These are phyloP conservation scores for Chaenocephalus aceratus DNA, from an alignment of 2,113 vertebrate genomes.

Conservation along the genomic window DNA sequence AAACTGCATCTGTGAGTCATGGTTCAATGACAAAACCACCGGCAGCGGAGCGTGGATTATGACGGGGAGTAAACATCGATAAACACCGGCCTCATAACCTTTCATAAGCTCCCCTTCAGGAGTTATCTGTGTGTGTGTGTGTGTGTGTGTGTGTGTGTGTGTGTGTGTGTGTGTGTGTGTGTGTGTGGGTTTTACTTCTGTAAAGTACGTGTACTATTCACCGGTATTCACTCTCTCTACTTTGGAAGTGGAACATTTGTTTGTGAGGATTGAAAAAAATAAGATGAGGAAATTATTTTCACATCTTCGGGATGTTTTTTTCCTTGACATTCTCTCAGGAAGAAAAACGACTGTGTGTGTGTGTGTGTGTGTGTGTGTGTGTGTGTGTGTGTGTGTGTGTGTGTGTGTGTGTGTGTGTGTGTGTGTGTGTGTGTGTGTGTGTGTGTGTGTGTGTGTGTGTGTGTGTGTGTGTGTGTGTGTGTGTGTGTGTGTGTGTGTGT, in stretches of 20 bases:
- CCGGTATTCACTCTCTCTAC: too few species aligned
- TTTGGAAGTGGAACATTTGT: too few species aligned
- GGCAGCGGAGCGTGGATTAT: constrained; percentile 57
- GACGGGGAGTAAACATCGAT: constrained; percentile 67
- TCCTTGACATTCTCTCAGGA: too few species aligned
- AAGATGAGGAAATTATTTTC: too few species aligned
- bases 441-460: background rate
- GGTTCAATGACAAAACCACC: constrained; percentile 52
- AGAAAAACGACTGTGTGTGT: too few species aligned
- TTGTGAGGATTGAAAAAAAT: too few species aligned
- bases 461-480: background rate
- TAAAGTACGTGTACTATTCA: too few species aligned
- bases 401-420: constrained; percentile 43
- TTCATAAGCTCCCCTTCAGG: constrained; percentile 62
- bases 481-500: constrained; percentile 47
- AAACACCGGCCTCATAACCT: constrained; percentile 66
- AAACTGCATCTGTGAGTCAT: constrained; percentile 53
- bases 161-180: background rate
- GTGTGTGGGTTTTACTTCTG: constrained; percentile 11
- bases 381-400: constrained; percentile 20
- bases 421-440: constrained; percentile 31
- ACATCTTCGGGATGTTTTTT: too few species aligned
- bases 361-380: background rate
- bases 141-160: background rate
- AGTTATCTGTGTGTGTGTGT: constrained; percentile 28